These are phyloP conservation scores for Morpho deidamia DNA, from an alignment of 2,888 invertebrate species.

Conservation along the genomic window DNA sequence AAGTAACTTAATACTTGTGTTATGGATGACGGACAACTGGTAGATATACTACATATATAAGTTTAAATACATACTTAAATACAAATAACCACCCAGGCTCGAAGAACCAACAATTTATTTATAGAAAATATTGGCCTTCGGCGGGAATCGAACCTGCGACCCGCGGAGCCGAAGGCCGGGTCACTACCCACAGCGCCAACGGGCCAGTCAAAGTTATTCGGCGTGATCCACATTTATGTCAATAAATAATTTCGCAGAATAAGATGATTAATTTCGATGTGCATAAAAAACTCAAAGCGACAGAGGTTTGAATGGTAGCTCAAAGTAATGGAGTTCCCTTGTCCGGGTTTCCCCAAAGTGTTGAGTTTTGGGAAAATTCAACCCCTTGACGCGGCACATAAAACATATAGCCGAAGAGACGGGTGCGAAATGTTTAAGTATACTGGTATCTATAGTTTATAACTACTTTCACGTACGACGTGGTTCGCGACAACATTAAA, in stretches of 20 bases:
- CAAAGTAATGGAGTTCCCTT: conserved; percentile 67
- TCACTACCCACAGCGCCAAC: too few species aligned
- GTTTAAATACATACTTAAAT: too few species aligned
- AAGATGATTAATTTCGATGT: conserved; percentile 46
- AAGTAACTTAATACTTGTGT: too few species aligned
- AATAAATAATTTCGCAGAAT: conserved; percentile 35
- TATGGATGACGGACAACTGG: too few species aligned
- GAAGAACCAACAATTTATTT: too few species aligned
- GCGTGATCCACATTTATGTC: conserved; percentile 11
- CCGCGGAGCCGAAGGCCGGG: too few species aligned
- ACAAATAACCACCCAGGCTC: too few species aligned
- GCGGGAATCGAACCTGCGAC: too few species aligned
- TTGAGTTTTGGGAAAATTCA: conserved; percentile 44
- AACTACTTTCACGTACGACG: not conserved
- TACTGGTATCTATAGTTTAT: not conserved
- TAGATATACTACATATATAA: too few species aligned
- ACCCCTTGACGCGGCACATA: conserved; percentile 44
- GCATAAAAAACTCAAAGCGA: conserved; percentile 37
- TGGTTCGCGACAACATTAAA: not conserved
- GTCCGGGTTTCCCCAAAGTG: conserved; percentile 46
- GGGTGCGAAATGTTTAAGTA: not conserved
- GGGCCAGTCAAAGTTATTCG: too few species aligned
- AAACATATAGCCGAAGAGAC: conserved; percentile 35
- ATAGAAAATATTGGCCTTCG: too few species aligned
- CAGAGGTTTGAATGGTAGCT: conserved; percentile 41